Evolutionary conservation across 2,113 vertebrate species (phyloP).

Genomic region (Siphamia tubifer): DNA sequence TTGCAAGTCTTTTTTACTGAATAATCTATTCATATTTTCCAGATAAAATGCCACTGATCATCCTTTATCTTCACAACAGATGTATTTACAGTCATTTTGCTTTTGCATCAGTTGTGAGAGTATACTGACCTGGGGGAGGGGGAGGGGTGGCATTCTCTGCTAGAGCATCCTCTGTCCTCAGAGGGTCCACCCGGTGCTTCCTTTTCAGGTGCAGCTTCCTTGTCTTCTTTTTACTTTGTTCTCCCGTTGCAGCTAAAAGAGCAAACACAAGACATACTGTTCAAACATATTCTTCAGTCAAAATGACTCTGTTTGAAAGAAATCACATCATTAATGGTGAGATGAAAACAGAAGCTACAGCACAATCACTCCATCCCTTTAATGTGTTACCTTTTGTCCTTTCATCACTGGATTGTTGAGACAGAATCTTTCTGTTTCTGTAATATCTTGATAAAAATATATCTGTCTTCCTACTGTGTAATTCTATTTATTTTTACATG

Average conservation of each 20-base stretch:
- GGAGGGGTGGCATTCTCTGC: constrained; percentile 68
- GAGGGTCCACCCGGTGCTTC: constrained; percentile 90
- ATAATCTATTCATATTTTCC: too few species aligned
- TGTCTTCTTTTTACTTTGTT: constrained; percentile 83
- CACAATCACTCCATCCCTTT: not conserved
- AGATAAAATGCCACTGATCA: too few species aligned
- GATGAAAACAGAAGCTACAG: not conserved
- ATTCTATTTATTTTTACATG: not conserved
- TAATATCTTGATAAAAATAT: not conserved
- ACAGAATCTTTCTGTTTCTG: not conserved
- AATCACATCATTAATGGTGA: not conserved
- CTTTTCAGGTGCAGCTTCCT: constrained; percentile 88
- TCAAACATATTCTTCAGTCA: too few species aligned
- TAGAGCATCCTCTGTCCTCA: constrained; percentile 69
- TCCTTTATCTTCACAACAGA: too few species aligned
- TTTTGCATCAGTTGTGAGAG: too few species aligned
- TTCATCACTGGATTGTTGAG: not conserved
- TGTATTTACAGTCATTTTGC: too few species aligned
- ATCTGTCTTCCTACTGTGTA: not conserved
- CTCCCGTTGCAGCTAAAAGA: constrained; percentile 52
- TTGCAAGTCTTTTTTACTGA: too few species aligned
- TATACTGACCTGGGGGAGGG: constrained; percentile 65
- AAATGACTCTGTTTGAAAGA: too few species aligned
- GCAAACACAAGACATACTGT: too few species aligned
- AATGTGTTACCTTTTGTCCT: not conserved